phyloP scores from a whole-genome alignment of 2,113 vertebrate species.

The Limnothrissa miodon region DNA sequence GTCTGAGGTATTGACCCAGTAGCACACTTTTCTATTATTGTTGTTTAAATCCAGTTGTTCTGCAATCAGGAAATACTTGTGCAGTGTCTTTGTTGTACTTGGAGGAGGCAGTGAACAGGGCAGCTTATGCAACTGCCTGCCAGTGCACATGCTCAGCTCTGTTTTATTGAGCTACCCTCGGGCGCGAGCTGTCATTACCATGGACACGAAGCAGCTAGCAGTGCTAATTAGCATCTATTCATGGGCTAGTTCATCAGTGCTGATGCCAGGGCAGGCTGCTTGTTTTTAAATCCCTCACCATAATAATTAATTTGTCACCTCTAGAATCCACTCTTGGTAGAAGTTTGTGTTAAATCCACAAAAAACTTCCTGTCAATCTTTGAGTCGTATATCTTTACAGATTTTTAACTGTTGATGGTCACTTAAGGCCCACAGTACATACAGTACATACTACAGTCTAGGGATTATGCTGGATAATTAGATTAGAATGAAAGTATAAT shows the following conservation, averaged over 20 bases:
- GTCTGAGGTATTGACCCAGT: constrained; percentile 7
- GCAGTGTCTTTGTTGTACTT: neutral
- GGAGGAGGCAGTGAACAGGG: constrained; percentile 8
- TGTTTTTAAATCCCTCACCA: neutral
- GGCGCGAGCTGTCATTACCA: constrained; percentile 15
- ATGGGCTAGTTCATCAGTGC: neutral
- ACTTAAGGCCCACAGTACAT: neutral
- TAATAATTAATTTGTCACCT: neutral
- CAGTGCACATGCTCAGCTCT: constrained; percentile 19
- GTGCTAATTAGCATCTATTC: neutral
- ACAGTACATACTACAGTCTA: too few relatives aligned
- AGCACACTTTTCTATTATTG: neutral
- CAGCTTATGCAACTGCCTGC: constrained; percentile 17
- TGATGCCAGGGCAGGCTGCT: neutral
- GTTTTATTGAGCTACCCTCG: constrained; percentile 34
- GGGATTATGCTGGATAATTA: too few relatives aligned
- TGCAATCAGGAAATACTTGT: constrained; percentile 9
- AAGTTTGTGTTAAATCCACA: neutral
- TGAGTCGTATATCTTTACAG: neutral
- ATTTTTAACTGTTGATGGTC: too few relatives aligned
- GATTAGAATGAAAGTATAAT: too few relatives aligned
- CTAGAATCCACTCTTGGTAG: neutral
- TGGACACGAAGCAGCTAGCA: constrained; percentile 15
- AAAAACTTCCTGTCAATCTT: neutral
- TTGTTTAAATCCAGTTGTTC: neutral